Evolutionary conservation across 2,797 vertebrate genomes (phyloP).

Genomic region (Notolepis coatsorum): DNA sequence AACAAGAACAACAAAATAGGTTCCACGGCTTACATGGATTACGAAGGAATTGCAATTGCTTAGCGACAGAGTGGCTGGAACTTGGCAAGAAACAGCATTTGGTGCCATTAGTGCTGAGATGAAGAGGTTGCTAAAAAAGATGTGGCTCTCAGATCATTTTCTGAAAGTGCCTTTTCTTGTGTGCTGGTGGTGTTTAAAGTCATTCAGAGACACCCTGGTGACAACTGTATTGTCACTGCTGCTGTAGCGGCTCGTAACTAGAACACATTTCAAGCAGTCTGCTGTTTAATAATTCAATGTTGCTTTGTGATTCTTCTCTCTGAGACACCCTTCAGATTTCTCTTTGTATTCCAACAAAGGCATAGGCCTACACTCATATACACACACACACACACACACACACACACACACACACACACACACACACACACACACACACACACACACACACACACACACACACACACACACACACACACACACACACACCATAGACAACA

Average conservation of each 20-base stretch:
- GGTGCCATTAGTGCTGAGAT: constrained; percentile 4
- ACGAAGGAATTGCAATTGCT: neutral
- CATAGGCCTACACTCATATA: constrained; percentile 11
- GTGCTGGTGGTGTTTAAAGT: constrained; percentile 21
- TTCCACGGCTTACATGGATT: neutral
- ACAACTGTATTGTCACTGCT: constrained; percentile 46
- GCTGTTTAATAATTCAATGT: constrained; percentile 65
- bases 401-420: neutral
- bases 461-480: constrained; percentile 22
- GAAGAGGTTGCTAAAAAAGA: constrained; percentile 9
- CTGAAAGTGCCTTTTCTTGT: constrained; percentile 28
- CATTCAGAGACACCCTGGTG: constrained; percentile 24
- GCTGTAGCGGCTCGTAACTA: constrained; percentile 51
- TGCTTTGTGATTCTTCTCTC: constrained; percentile 44
- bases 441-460: neutral
- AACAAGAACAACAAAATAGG: neutral
- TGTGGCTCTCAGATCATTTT: constrained; percentile 11
- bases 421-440: neutral
- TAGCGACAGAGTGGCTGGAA: no score
- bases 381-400: constrained; percentile 13
- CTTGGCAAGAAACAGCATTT: constrained; percentile 9
- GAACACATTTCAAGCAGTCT: constrained; percentile 46
- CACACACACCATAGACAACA: neutral
- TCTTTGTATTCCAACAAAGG: constrained; percentile 11
- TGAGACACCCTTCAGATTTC: constrained; percentile 24